A percentile compares a stretch with the other conserved stretches of the same genome.
Evolutionary conservation across 2,797 vertebrate species (phyloP).

Genomic region (Coregonus sp.): DNA sequence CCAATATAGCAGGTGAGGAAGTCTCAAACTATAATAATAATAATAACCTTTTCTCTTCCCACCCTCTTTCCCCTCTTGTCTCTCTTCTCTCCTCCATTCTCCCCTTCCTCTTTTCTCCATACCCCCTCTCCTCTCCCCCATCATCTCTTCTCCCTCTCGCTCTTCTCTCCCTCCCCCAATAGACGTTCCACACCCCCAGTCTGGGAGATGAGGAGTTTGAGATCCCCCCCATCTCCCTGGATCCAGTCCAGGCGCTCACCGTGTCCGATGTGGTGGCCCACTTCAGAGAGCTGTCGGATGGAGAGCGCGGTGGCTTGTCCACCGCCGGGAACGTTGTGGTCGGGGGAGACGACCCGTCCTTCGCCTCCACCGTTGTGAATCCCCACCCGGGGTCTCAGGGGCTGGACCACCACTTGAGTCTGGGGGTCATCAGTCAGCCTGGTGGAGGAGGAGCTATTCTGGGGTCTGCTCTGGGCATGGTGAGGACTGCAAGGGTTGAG

Average conservation of each 20-base stretch:
- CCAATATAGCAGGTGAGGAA: background rate
- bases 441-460: slow-evolving; percentile 69
- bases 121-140: background rate
- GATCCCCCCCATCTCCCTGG: slow-evolving; percentile 90
- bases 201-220: slow-evolving; percentile 95
- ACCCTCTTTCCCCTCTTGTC: background rate
- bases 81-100: background rate
- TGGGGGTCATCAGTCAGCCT: slow-evolving; percentile 73
- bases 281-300: slow-evolving; percentile 84
- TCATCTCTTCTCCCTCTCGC: background rate
- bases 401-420: slow-evolving; percentile 76
- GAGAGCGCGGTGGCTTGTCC: slow-evolving; percentile 65
- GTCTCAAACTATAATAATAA: background rate
- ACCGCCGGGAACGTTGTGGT: slow-evolving; percentile 70
- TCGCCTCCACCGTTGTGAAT: slow-evolving; percentile 74
- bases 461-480: slow-evolving; percentile 76
- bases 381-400: slow-evolving; percentile 63
- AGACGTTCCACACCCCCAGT: slow-evolving; percentile 93
- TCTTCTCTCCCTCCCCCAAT: background rate
- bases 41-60: background rate
- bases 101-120: background rate
- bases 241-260: slow-evolving; percentile 85
- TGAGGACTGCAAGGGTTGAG: slow-evolving; percentile 47
- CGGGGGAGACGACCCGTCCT: slow-evolving; percentile 77
- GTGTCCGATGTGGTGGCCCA: slow-evolving; percentile 88